A percentile compares a stretch with the other conserved stretches of the same genome.
These are phyloP conservation scores for Bujurquina vittata DNA, from an alignment of 2,113 vertebrate species.

Conservation along the genomic window DNA sequence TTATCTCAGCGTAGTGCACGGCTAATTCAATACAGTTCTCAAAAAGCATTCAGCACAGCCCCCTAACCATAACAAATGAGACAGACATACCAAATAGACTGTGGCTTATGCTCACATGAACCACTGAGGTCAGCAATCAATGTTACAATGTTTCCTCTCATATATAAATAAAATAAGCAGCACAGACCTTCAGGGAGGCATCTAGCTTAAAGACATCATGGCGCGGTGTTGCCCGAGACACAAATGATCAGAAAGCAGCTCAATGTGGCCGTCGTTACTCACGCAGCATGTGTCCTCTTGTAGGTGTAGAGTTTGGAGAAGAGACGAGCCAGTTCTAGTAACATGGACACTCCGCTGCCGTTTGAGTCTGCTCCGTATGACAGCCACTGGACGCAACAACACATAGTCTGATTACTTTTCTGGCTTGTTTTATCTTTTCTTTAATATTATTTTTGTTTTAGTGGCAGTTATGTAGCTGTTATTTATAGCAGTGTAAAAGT, in stretches of 20 bases:
- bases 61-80: not conserved
- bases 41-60: not conserved
- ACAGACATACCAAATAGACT: not conserved
- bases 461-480: not conserved
- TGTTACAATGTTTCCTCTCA: not conserved
- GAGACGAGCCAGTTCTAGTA: constrained; percentile 94
- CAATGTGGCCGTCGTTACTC: not conserved
- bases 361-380: constrained; percentile 96
- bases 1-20: not conserved
- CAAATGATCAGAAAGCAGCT: not conserved
- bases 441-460: not conserved
- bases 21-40: constrained; percentile 10
- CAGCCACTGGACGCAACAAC: constrained; percentile 85
- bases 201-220: not conserved
- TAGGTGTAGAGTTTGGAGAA: constrained; percentile 98
- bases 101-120: not conserved
- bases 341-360: constrained; percentile 90
- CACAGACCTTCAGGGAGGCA: not conserved
- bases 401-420: not conserved
- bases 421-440: not conserved
- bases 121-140: not conserved
- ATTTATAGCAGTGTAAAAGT: not conserved
- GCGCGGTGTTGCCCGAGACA: not conserved
- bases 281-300: constrained; percentile 96
- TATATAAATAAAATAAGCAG: too few species aligned